These are phyloP conservation scores for Diadophis punctatus DNA, from an alignment of 2,113 vertebrate genomes.

Conservation along the genomic window DNA sequence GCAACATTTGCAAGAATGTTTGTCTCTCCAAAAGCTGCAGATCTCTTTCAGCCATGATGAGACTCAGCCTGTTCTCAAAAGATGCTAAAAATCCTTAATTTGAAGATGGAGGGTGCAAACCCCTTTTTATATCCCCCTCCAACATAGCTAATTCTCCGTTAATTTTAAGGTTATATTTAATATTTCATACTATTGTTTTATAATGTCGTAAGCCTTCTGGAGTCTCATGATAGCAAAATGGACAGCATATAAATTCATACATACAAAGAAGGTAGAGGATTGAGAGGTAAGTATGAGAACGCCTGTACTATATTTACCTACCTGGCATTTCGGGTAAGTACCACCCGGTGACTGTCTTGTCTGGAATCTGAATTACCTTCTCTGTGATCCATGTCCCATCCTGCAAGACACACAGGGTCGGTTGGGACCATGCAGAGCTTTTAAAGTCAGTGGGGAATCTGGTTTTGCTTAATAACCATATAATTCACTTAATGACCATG, in stretches of 20 bases:
- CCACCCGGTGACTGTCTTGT: constrained; percentile 91
- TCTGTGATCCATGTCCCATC: constrained; percentile 82
- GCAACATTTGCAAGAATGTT: neutral
- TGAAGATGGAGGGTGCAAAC: neutral
- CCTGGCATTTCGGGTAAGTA: constrained; percentile 85
- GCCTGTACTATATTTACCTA: constrained; percentile 47
- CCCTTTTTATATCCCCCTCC: too few species aligned
- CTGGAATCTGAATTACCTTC: constrained; percentile 83
- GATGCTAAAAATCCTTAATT: neutral
- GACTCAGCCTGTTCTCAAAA: neutral
- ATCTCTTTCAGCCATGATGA: neutral
- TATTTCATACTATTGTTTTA: too few species aligned
- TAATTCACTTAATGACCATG: neutral
- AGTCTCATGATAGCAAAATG: too few species aligned
- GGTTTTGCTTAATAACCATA: too few species aligned
- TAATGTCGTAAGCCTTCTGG: too few species aligned
- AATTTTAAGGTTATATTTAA: too few species aligned
- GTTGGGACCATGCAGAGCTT: neutral
- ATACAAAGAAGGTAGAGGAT: neutral
- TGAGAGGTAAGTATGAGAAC: neutral
- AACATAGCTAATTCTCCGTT: too few species aligned
- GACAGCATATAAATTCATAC: too few species aligned
- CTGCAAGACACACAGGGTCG: constrained; percentile 55
- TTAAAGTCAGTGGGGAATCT: too few species aligned
- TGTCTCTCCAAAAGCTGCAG: neutral